phyloP scores from a whole-genome alignment of 2,797 vertebrate species.

The Margarornis squamiger region DNA sequence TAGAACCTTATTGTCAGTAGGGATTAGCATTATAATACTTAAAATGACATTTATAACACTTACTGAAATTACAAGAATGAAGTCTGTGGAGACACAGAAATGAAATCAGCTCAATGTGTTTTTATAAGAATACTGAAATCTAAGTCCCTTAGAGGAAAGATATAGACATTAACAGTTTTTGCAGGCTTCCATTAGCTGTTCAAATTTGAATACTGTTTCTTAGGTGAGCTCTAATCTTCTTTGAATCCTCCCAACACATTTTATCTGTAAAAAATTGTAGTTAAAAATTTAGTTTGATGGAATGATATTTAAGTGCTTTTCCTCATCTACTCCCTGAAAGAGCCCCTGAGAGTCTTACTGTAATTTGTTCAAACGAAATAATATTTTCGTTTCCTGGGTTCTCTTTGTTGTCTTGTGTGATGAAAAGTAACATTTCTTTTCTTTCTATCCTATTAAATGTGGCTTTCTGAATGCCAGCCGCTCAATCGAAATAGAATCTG shows the following conservation, averaged over 20 bases:
- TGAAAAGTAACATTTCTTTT: slow-evolving; percentile 86
- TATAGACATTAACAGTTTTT: slow-evolving; percentile 83
- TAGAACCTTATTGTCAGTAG: slow-evolving; percentile 87
- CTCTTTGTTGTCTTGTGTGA: slow-evolving; percentile 84
- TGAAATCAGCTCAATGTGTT: slow-evolving; percentile 82
- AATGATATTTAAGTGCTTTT: slow-evolving; percentile 84
- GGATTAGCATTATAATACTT: slow-evolving; percentile 88
- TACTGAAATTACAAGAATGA: slow-evolving; percentile 85
- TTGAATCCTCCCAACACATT: slow-evolving; percentile 85
- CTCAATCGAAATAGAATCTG: slow-evolving; percentile 78
- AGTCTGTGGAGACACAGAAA: slow-evolving; percentile 80
- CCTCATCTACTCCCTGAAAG: slow-evolving; percentile 80
- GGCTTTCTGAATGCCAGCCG: slow-evolving; percentile 73
- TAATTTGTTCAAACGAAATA: slow-evolving; percentile 86
- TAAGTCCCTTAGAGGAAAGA: slow-evolving; percentile 82
- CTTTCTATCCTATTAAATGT: slow-evolving; percentile 80
- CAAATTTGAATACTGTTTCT: slow-evolving; percentile 84
- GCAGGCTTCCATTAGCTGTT: slow-evolving; percentile 85
- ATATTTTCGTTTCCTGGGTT: slow-evolving; percentile 83
- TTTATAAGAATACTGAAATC: slow-evolving; percentile 86
- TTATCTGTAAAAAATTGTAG: slow-evolving; percentile 82
- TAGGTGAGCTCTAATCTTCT: slow-evolving; percentile 85
- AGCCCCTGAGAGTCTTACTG: slow-evolving; percentile 78
- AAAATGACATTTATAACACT: slow-evolving; percentile 92
- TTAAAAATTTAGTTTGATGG: slow-evolving; percentile 86